Evolutionary conservation across 2,113 vertebrate species (phyloP).

Genomic region (Octodon degus): DNA sequence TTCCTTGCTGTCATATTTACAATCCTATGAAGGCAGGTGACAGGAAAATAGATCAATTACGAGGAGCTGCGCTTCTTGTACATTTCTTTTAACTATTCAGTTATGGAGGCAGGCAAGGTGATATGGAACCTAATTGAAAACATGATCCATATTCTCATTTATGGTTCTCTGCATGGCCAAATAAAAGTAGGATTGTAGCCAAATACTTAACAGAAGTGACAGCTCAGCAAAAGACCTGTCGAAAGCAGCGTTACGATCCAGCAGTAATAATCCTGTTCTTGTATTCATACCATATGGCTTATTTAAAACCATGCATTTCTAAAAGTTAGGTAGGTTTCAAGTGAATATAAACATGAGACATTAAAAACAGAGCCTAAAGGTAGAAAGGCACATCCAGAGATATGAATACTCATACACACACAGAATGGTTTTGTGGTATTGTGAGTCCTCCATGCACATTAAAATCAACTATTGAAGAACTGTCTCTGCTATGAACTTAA

Average conservation of each 20-base stretch:
- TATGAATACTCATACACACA: neutral
- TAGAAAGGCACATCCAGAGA: neutral
- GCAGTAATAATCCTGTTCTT: neutral
- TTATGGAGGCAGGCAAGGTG: conserved; percentile 18
- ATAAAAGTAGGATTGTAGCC: conserved; percentile 48
- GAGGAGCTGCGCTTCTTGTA: neutral
- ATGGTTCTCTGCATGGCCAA: neutral
- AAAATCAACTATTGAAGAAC: neutral
- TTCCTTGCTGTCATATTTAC: neutral
- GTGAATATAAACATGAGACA: conserved; percentile 35
- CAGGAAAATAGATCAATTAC: neutral
- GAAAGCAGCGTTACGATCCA: neutral
- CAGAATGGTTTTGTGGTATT: neutral
- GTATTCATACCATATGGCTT: neutral
- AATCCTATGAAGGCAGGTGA: neutral
- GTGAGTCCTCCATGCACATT: neutral
- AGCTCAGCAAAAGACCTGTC: conserved; percentile 26
- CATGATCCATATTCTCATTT: conserved; percentile 24
- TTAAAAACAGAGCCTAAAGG: conserved; percentile 28
- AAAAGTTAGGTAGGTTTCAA: conserved; percentile 55
- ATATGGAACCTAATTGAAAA: conserved; percentile 37
- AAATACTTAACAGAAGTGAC: conserved; percentile 51
- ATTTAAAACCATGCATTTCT: conserved; percentile 47
- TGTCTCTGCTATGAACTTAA: neutral
- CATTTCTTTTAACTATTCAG: conserved; percentile 38